Conservation (phyloP, 1,140 invertebrate species). For the Zaprionus ornatus region DNA sequence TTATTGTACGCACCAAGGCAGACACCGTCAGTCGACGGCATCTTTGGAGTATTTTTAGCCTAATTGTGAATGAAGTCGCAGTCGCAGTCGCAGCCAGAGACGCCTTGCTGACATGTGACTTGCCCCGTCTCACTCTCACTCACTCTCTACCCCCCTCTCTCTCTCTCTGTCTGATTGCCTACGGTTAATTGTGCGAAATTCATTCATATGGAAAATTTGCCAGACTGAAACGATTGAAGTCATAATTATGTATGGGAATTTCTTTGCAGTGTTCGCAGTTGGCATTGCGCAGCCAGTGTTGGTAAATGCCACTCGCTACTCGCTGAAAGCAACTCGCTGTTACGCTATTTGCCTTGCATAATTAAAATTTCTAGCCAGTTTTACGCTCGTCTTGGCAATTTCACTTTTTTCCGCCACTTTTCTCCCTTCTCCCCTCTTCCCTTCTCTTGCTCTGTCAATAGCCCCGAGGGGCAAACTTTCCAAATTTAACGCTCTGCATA, state of each 20-base stretch:
- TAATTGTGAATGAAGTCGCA: constrained; percentile 72
- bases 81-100: constrained; percentile 19
- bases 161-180: constrained; percentile 28
- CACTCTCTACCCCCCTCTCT: constrained; percentile 5
- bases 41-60: constrained; percentile 70
- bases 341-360: constrained; percentile 51
- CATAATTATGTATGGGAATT: constrained; percentile 60
- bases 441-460: constrained; percentile 48
- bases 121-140: constrained; percentile 10
- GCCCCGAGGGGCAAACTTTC: constrained; percentile 70
- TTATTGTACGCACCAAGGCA: constrained; percentile 56
- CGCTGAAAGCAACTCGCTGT: not conserved
- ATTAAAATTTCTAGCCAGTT: constrained; percentile 51
- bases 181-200: constrained; percentile 75
- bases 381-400: constrained; percentile 45
- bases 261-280: not conserved
- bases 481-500: constrained; percentile 78
- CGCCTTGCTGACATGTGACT: constrained; percentile 63
- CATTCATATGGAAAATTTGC: constrained; percentile 78
- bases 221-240: constrained; percentile 76
- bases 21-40: constrained; percentile 16
- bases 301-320: not conserved
- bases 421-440: not conserved
- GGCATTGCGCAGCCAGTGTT: not conserved
- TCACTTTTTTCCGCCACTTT: constrained; percentile 35